Base-by-base conservation (phyloP, 1,140 invertebrate species). In the Euwallacea similis region DNA sequence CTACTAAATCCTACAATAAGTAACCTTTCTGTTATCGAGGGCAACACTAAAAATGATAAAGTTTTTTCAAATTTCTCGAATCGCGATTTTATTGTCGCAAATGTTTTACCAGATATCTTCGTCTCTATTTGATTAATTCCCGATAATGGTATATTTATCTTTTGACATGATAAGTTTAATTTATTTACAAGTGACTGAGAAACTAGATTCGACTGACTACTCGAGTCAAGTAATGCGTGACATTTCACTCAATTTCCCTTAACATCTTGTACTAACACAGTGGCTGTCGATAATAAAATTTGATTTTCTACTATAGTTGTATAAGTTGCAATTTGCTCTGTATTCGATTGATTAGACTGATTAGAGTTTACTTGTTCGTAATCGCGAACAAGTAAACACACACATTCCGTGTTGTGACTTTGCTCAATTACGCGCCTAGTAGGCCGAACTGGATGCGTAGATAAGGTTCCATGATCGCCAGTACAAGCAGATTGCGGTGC, bases 1-100 rank as follows among this genome's bases (percentile, higher is more conserved):
- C 43, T 58, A n/a, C 67, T 58, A 46, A 72, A 72, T 13, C 13
- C 9, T n/a, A 71, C 16, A 6, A 42, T 10, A 1, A 69, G 72
- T 44, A 71, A 42, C 13, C 42, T 62, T 42, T 61, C 61, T 46
- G 64, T 74, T 13, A 72, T 59, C 9, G 6, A 13, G 21, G 68
- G 43, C 53, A 73, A 59, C 8, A 73, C 60, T 58, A 73, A 72
- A 71, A 62, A 71, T n/a, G 15, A 55, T 16, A 71, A 61, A 41
- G 43, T 55, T 4, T 6, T 47, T 44, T 70, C 13, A 42, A 56
- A 71, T 7, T 56, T 11, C 21, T 41, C 53, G 54, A 69, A 62
- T 33, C 67, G 4, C 33, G 67, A 69, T 33, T 60, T 44, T 9
- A 69, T 54, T 73, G 42, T 69, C n/a, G 71, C 50, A 6, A n/a